Base-by-base conservation (phyloP, 2,888 invertebrate genomes). In the Sesamia inferens region DNA sequence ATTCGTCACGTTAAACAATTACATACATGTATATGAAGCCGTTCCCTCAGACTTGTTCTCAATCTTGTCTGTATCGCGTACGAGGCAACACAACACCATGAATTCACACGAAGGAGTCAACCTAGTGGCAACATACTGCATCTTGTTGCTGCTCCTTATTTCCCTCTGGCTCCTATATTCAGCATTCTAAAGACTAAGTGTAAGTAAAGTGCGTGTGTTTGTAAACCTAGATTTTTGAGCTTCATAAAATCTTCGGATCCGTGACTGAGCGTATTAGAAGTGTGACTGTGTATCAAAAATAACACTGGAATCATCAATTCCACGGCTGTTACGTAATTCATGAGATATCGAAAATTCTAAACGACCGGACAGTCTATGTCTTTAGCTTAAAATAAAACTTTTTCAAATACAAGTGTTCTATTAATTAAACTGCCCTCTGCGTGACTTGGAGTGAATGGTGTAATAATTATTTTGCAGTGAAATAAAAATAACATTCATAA, bases 161-260 rank as follows among this genome's bases (percentile, higher is more conserved):
- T 96, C 97, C 7, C 92, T 98, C 66, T 98, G 97, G 97, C 91
- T 97, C 69, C 92, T 98, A 51, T 98, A 98, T 87, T 97, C 97
- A 6, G 97, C 97, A 61, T 93, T 97, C 83, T 95, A 95, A 92
- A 82, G 84, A 80, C 71, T 57, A 64, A 82, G 74, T 64, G 93
- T 93, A 82, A 93, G 92, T 91, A 83, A 44, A 84, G 79, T 84
- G 81, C 65, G 66, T 64, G 74, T 80, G 59, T 68, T 22, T 13
- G 13, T 75, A 75, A 72, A 54, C 24, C 16, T 76, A 57, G 58
- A 44, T 76, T 78, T 68, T 66, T n/a, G 22, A 68, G 51, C 16
- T 48, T 58, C 22, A 58, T 59, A 22, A 59, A 62, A 70, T 74
- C 75, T 81, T 74, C n/a, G 55, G 76, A 76, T 86, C 55, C 85